Conservation (phyloP, 2,888 invertebrate genomes). For the Mayetiola destructor region DNA sequence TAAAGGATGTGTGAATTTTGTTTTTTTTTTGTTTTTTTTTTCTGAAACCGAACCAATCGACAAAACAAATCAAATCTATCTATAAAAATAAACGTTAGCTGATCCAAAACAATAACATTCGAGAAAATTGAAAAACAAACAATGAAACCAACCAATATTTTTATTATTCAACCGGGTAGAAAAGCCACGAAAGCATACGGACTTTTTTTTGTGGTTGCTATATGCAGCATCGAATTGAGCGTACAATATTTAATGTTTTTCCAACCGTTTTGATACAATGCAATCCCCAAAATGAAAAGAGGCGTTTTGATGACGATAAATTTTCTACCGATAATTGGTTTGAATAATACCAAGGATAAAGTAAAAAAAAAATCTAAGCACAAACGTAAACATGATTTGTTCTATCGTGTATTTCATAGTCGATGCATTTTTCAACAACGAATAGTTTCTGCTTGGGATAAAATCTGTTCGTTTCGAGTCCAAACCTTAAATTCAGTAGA, state of each 20-base stretch:
- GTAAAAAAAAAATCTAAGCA: background rate
- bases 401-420: constrained; percentile 17
- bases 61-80: background rate
- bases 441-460: no score
- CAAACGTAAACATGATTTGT: constrained; percentile 14
- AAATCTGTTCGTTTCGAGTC: no score
- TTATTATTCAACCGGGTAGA: background rate
- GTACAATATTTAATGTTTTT: background rate
- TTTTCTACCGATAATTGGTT: constrained; percentile 13
- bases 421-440: background rate
- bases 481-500: no score
- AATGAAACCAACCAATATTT: constrained; percentile 3
- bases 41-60: no score
- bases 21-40: no score
- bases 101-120: constrained; percentile 9
- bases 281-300: constrained; percentile 16
- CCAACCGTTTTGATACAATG: background rate
- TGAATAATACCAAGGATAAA: background rate
- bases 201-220: no score
- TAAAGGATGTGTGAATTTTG: no score
- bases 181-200: background rate
- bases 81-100: background rate
- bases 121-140: constrained; percentile 6
- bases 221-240: no score
- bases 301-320: constrained; percentile 15